Conservation (phyloP, 1,140 invertebrate species). For the Fopius arisanus region DNA sequence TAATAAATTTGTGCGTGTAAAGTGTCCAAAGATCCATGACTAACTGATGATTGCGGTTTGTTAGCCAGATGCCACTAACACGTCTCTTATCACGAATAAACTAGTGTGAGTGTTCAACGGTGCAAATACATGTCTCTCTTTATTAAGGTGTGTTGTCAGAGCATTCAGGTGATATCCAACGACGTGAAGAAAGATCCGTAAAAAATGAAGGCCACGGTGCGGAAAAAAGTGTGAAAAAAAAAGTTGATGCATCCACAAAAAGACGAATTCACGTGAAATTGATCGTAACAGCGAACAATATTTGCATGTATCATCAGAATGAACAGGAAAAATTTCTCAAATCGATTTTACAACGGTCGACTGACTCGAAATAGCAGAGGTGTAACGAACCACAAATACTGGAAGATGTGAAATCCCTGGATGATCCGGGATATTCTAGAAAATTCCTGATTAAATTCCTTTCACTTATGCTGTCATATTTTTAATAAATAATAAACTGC, state of each 20-base stretch:
- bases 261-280: neutral
- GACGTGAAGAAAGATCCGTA: neutral
- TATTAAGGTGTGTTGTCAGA: neutral
- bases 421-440: neutral
- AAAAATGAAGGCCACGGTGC: neutral
- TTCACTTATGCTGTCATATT: too few species aligned
- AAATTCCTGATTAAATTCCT: too few species aligned
- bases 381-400: constrained; percentile 17
- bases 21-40: neutral
- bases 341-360: constrained; percentile 11
- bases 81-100: neutral
- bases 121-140: neutral
- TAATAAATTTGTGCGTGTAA: neutral
- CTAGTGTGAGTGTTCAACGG: neutral
- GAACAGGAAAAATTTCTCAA: neutral
- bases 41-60: constrained; percentile 7
- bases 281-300: constrained; percentile 19
- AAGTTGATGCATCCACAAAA: neutral
- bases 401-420: neutral
- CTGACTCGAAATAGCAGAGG: constrained; percentile 17
- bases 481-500: too few species aligned
- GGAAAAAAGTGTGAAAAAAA: neutral
- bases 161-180: neutral
- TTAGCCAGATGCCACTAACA: constrained; percentile 10
- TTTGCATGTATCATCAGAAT: constrained; percentile 16